These are phyloP conservation scores for Coptodon rendalli DNA, from an alignment of 2,113 vertebrate genomes.

Conservation along the genomic window DNA sequence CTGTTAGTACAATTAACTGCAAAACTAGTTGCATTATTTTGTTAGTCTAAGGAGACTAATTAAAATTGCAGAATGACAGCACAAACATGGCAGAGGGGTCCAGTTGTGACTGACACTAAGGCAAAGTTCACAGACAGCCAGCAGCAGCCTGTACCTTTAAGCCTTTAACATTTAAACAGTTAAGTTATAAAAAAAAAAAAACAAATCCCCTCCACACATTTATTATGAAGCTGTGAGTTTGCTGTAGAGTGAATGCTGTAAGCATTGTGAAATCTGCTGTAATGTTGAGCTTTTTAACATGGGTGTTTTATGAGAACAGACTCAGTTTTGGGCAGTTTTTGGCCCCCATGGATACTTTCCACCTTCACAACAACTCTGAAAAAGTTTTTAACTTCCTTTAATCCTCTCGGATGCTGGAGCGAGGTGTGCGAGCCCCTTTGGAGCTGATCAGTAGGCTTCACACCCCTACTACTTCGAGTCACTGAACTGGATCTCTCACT, in stretches of 20 bases:
- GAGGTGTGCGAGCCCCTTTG: neutral
- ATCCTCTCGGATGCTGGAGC: neutral
- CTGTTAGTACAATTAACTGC: neutral
- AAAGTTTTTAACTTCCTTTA: neutral
- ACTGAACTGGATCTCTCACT: neutral
- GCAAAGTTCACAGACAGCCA: neutral
- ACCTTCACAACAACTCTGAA: neutral
- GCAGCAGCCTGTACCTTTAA: neutral
- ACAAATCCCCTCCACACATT: neutral
- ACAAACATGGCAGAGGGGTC: neutral
- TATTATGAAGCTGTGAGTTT: neutral
- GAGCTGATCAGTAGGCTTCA: neutral
- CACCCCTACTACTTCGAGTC: neutral
- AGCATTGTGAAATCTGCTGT: neutral
- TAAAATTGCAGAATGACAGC: neutral
- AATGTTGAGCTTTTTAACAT: neutral
- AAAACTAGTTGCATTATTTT: neutral
- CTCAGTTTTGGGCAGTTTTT: accelerated
- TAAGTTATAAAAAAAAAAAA: neutral
- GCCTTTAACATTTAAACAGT: neutral
- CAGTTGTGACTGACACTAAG: neutral
- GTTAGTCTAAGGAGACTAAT: neutral
- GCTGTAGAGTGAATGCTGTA: neutral
- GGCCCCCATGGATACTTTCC: neutral
- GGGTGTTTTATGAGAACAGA: neutral